Conservation (phyloP, 2,113 vertebrate genomes). For the Pedionomus torquatus region DNA sequence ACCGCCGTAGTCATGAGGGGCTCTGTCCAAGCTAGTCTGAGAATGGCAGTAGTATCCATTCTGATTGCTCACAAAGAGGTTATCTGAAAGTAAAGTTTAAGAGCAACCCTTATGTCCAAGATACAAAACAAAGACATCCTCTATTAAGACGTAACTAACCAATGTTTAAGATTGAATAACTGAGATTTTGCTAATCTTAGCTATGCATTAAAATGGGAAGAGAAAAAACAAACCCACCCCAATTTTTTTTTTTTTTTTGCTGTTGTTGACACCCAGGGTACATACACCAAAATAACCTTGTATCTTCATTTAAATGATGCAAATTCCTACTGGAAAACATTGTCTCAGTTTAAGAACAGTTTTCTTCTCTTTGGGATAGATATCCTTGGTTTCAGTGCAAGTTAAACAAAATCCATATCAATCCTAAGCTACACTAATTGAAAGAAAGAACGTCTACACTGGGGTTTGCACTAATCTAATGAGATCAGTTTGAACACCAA, state of each 20-base stretch:
- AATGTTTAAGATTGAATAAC: too few species aligned
- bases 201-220: background rate
- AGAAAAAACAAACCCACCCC: background rate
- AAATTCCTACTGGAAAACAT: background rate
- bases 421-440: background rate
- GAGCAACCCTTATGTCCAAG: background rate
- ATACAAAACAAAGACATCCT: background rate
- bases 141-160: too few species aligned
- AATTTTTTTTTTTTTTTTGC: background rate
- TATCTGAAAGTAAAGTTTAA: constrained; percentile 81
- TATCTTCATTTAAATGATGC: background rate
- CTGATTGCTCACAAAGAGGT: constrained; percentile 93
- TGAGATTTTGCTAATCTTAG: too few species aligned
- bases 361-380: background rate
- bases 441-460: background rate
- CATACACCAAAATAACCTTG: background rate
- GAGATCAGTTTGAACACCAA: background rate
- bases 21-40: constrained; percentile 92
- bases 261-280: background rate
- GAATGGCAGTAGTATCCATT: constrained; percentile 97
- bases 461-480: background rate
- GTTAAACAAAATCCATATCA: background rate
- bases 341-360: background rate
- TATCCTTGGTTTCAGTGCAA: background rate
- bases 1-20: constrained; percentile 87